Base-by-base conservation (phyloP, 2,888 invertebrate species). In the Drosophila nr. medialis region DNA sequence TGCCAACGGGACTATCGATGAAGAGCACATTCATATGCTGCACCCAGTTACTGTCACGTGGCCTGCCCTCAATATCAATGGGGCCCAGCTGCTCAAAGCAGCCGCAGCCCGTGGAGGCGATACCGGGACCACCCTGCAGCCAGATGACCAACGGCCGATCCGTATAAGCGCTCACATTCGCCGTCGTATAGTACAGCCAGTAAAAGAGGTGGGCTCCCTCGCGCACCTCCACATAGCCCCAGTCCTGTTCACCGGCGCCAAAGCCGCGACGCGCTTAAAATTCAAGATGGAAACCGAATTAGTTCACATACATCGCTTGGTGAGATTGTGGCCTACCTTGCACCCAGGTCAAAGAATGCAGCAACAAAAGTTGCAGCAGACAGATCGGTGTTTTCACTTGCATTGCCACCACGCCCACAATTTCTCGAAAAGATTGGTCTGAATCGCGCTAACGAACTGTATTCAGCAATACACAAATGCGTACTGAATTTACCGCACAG, bases 1-100 rank as follows among this genome's bases (percentile, higher is more conserved):
- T 94, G 8, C 98, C 98, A 1, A 98, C 97, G 4, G 98, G 98
- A 92, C 97, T 98, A 90, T 98, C 98, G 54, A 98, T 94, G 91
- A 97, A 98, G 8, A 98, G 93, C 1, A 98, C 94, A 91, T 97
- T 98, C 89, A 96, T 96, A 74, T 96, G 94, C 75, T 93, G 93
- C 90, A 96, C 96, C 97, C 97, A 97, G 40, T 96, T 95, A 65
- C 94, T 94, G 79, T 95, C 94, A 66, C 97, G 94, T 13, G 94
- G 93, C 4, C 95, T 93, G n/a, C 96, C 92, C 65, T 96, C 93
- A 5, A 94, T 90, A 90, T 96, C 95, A 38, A 96, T 92, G 0
- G 97, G 97, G 0, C 97, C 97, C 21, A 97, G 92, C 90, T 97
- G 96, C 70, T 95, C 95, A 90, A 98, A 97, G 91, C 97, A 97